Base-by-base conservation (phyloP, 2,113 vertebrate genomes). In the Rhinoderma darwinii region DNA sequence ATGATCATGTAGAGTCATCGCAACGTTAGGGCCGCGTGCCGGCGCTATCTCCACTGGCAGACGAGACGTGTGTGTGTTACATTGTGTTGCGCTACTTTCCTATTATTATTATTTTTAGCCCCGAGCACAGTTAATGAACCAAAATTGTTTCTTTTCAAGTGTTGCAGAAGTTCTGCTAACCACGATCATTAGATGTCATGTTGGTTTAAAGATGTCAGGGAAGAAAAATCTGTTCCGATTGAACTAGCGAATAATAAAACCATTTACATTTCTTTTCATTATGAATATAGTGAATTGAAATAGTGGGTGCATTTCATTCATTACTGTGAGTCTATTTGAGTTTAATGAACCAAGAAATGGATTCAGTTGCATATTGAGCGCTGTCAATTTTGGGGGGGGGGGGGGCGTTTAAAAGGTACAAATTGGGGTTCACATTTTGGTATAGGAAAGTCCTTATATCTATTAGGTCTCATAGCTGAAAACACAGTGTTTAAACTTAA, bases 141-240 rank as follows among this genome's bases (percentile, higher is more conserved):
- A 90, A 87, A 89, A 91, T 90, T 0, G 86, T 88, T 91, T 90
- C 72, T 79, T 92, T 91, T 91, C 89, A 91, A 63, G 63, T 83
- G 88, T 87, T 86, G 89, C 76, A 89, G 78, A 44, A 88, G 84
- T 78, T 80, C 82, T 89, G 50, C 90, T 90, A 90, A 51, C 90
- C 87, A 72, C 7, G 85, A 90, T 88, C 51, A 84, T 91, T 88
- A 90, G 83, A 86, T 86, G 84, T 89, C 91, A 90, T 88, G 88
- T 89, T 63, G 37, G 88, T 84, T 91, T 88, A 8, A 87, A 87
- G 77, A 87, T 87, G 77, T 87, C 85, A 87, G 61, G 27, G 85
- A 82, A 87, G 85, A 87, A 87, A 87, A 82, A 87, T 81, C 85
- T 87, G 78, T 87, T 87, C 78, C 85, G 51, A 87, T 74, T 87